phyloP scores from a whole-genome alignment of 2,113 vertebrate species.

The Martes martes region DNA sequence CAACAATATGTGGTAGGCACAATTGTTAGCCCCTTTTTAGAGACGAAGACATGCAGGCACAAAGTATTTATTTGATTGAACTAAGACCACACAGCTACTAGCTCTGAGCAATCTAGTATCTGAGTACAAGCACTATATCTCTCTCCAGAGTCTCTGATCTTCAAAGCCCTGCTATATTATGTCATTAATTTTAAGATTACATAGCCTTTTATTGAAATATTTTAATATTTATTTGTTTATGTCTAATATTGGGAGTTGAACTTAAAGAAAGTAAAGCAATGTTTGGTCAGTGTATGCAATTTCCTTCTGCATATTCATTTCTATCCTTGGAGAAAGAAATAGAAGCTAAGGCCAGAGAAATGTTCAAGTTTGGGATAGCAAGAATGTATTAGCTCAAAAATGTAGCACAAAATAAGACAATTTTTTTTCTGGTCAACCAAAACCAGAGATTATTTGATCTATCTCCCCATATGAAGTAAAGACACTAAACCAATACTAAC shows the following conservation, averaged over 20 bases:
- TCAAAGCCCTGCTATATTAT: neutral
- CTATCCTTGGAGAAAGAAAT: neutral
- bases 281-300: neutral
- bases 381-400: neutral
- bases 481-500: neutral
- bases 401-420: neutral
- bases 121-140: neutral
- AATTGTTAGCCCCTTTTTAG: neutral
- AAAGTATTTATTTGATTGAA: neutral
- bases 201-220: neutral
- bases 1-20: neutral
- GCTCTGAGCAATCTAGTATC: neutral
- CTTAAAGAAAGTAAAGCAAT: neutral
- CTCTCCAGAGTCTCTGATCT: neutral
- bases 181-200: neutral
- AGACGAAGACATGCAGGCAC: neutral
- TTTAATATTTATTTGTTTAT: neutral
- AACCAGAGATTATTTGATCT: neutral
- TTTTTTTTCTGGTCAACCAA: neutral
- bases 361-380: neutral
- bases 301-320: neutral
- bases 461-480: neutral
- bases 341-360: neutral
- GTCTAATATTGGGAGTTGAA: neutral
- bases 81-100: neutral